Conservation (phyloP, 2,797 vertebrate genomes). For the Danio kyathit region DNA sequence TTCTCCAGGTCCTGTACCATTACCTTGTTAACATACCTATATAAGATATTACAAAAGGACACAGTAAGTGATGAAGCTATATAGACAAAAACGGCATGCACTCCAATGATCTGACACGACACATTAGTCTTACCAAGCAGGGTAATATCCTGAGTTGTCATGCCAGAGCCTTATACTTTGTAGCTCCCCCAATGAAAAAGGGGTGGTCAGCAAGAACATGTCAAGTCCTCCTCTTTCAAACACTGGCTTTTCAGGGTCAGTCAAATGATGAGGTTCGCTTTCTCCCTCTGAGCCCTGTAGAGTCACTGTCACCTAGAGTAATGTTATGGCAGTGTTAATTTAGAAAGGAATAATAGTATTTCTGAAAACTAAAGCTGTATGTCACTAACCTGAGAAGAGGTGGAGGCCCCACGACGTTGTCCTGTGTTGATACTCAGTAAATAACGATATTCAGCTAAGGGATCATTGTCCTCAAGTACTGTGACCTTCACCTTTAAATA, state of each 20-base stretch:
- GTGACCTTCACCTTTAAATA: constrained; percentile 88
- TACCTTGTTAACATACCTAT: constrained; percentile 92
- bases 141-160: constrained; percentile 89
- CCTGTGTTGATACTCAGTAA: constrained; percentile 90
- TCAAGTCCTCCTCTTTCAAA: constrained; percentile 92
- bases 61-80: background rate
- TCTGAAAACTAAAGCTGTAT: background rate
- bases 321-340: constrained; percentile 38
- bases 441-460: constrained; percentile 91
- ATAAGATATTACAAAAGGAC: background rate
- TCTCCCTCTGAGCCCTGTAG: constrained; percentile 88
- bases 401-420: constrained; percentile 88
- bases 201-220: constrained; percentile 90
- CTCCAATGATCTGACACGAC: background rate
- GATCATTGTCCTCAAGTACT: constrained; percentile 91
- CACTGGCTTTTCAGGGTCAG: constrained; percentile 80
- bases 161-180: constrained; percentile 92
- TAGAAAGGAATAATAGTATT: background rate
- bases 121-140: constrained; percentile 83
- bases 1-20: constrained; percentile 87
- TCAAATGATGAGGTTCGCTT: constrained; percentile 92
- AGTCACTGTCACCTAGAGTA: constrained; percentile 88
- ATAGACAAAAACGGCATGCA: background rate
- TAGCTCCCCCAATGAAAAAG: constrained; percentile 91
- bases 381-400: constrained; percentile 88